Conservation (phyloP, 2,797 vertebrate species). For the Odontamblyopus rebecca region DNA sequence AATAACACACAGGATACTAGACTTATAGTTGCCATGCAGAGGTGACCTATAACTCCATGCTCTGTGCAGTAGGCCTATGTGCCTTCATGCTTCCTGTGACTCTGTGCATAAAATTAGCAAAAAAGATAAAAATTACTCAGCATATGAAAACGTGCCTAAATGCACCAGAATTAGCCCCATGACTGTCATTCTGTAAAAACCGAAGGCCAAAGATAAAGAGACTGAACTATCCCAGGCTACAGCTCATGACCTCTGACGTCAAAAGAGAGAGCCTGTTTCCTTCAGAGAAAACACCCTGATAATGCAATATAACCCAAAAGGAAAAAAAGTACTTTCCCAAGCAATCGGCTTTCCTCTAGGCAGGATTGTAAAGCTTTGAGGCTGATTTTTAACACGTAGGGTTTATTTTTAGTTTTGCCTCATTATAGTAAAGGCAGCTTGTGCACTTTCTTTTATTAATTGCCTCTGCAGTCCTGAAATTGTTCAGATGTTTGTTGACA, state of each 20-base stretch:
- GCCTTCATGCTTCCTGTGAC: neutral
- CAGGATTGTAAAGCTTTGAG: conserved; percentile 30
- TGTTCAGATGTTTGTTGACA: conserved; percentile 4
- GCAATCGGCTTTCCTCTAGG: conserved; percentile 34
- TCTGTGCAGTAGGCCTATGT: conserved; percentile 8
- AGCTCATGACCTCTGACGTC: conserved; percentile 52
- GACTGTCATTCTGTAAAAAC: conserved; percentile 11
- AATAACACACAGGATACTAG: neutral
- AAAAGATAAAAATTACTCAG: conserved; percentile 6
- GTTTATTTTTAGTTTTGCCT: conserved; percentile 49
- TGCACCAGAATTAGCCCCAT: neutral
- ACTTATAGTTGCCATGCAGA: neutral
- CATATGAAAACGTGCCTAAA: neutral
- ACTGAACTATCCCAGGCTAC: conserved; percentile 30
- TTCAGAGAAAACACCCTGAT: conserved; percentile 61
- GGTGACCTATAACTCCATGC: neutral
- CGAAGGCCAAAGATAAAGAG: conserved; percentile 60
- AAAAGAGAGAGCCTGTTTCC: conserved; percentile 44
- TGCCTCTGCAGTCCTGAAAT: conserved; percentile 18
- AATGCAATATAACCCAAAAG: conserved; percentile 19
- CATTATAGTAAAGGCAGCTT: conserved; percentile 10
- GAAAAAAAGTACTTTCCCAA: conserved; percentile 41
- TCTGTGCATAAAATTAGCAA: neutral
- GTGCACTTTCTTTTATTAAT: conserved; percentile 20
- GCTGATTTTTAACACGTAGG: conserved; percentile 35